These are phyloP conservation scores for Eurois occulta DNA, from an alignment of 2,888 invertebrate species.

Conservation along the genomic window DNA sequence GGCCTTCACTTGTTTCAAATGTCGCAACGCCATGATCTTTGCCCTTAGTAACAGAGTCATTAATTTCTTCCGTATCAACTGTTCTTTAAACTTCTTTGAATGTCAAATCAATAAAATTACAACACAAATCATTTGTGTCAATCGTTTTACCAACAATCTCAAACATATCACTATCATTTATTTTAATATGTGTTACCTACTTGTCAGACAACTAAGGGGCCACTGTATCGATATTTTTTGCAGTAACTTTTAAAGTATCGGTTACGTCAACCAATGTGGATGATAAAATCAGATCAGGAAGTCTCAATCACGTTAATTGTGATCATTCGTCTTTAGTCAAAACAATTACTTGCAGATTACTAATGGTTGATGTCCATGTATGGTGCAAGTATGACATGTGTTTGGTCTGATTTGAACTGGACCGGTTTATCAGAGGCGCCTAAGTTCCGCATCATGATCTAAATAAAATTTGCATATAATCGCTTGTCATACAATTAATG, in stretches of 20 bases:
- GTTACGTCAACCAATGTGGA: slow-evolving; percentile 54
- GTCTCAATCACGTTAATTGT: slow-evolving; percentile 70
- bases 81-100: slow-evolving; percentile 36
- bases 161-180: slow-evolving; percentile 11
- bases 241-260: slow-evolving; percentile 24
- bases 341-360: slow-evolving; percentile 77
- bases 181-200: slow-evolving; percentile 42
- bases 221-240: slow-evolving; percentile 25
- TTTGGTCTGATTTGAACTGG: slow-evolving; percentile 66
- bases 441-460: slow-evolving; percentile 76
- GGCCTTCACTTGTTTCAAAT: neutral
- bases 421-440: slow-evolving; percentile 74
- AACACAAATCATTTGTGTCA: slow-evolving; percentile 33
- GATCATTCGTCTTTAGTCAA: slow-evolving; percentile 74
- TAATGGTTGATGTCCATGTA: slow-evolving; percentile 74
- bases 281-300: slow-evolving; percentile 74
- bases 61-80: slow-evolving; percentile 21
- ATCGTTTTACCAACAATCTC: slow-evolving; percentile 28
- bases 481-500: slow-evolving; percentile 57
- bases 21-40: neutral
- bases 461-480: slow-evolving; percentile 81
- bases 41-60: neutral
- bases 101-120: slow-evolving; percentile 31
- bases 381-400: slow-evolving; percentile 60
- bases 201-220: slow-evolving; percentile 22